phyloP scores from a whole-genome alignment of 1,140 invertebrate species.

The Apis florea region DNA sequence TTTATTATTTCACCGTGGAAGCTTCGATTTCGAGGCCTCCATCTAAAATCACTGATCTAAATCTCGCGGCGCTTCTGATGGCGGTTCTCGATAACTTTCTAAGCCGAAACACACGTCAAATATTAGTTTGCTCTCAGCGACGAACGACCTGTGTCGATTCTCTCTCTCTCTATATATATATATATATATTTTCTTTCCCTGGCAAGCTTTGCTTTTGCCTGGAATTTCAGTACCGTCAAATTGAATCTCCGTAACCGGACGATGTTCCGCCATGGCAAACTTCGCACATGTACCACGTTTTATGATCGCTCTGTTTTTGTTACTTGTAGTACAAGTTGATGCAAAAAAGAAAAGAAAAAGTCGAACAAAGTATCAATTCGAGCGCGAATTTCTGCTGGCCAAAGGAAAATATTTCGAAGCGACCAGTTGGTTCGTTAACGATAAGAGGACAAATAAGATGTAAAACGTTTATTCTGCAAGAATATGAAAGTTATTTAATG shows the following conservation, averaged over 20 bases:
- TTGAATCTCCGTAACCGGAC: neutral
- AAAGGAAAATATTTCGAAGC: neutral
- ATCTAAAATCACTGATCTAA: too few species aligned
- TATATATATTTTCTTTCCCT: neutral
- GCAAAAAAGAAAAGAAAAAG: neutral
- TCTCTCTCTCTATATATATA: too few species aligned
- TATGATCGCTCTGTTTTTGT: neutral
- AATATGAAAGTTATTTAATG: too few species aligned
- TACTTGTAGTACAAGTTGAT: neutral
- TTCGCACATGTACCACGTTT: neutral
- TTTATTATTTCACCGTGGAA: neutral
- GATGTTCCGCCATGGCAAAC: neutral
- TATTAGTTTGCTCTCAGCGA: neutral
- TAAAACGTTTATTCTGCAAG: neutral
- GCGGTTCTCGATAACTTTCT: neutral
- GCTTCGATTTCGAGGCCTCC: neutral
- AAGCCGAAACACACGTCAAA: neutral
- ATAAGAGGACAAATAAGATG: neutral
- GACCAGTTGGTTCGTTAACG: constrained; percentile 30
- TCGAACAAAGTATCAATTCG: neutral
- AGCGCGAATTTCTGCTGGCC: neutral
- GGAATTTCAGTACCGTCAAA: constrained; percentile 3
- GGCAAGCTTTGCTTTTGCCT: neutral
- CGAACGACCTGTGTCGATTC: neutral
- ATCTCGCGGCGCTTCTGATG: too few species aligned